Percentiles rank a stretch among this genome's conserved stretches.
Evolutionary conservation across 2,888 invertebrate genomes (phyloP).

Genomic region (Meta bourneti): DNA sequence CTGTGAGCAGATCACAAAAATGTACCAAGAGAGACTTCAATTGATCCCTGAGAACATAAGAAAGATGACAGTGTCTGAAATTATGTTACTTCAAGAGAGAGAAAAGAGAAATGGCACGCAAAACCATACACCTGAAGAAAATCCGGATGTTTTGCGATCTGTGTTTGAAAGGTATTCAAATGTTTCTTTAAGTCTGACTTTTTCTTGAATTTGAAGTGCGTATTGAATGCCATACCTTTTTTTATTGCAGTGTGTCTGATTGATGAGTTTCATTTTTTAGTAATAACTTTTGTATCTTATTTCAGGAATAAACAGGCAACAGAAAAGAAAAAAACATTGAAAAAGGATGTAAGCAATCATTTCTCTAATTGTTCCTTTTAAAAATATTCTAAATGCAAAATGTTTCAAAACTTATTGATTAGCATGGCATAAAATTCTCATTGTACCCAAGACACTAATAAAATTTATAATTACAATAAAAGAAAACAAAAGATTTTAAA

Average conservation of each 20-base stretch:
- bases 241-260: background rate
- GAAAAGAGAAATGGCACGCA: background rate
- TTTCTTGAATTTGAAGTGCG: background rate
- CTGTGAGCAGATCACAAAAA: slow-evolving; percentile 10
- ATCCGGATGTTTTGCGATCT: background rate
- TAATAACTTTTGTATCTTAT: background rate
- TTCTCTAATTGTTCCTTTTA: no score
- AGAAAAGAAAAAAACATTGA: slow-evolving; percentile 3
- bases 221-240: no score
- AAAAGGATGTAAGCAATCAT: slow-evolving; percentile 14
- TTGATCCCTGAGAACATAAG: background rate
- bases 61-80: slow-evolving; percentile 26
- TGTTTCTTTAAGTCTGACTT: background rate
- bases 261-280: background rate
- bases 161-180: background rate
- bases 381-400: no score
- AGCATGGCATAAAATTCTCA: no score
- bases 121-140: background rate
- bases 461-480: no score
- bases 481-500: no score
- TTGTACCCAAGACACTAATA: no score
- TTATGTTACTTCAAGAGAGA: background rate
- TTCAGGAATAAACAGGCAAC: background rate
- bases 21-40: slow-evolving; percentile 12
- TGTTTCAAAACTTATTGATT: no score